Base-by-base conservation (phyloP, 92 coral and sea anemone species). In the Scolanthus callimorphus region DNA sequence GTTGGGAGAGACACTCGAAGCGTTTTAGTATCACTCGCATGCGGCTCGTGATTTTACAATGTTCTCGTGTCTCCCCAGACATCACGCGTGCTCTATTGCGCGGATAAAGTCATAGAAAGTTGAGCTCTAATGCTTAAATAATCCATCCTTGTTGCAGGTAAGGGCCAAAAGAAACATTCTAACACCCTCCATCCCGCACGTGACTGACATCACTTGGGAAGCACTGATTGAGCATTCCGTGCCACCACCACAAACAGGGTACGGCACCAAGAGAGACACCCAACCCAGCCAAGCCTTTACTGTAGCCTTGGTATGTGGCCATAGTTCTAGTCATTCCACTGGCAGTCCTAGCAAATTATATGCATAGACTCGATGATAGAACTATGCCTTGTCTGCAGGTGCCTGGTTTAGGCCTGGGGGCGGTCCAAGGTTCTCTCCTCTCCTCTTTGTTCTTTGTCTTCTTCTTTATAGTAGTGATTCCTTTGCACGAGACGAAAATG, bases 201-300 rank as follows among this genome's bases (percentile, higher is more conserved):
- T 82, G 24, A 75, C 74, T 41, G 89, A 82, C 59, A 58, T 34
- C 39, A 69, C 83, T 4, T 82, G 89, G 89, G 64, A 83, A 1
- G 58, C 83, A 2, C 31, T 61, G 11, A 70, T 82, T 31, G 89
- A 82, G 25, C 89, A 82, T 51, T 82, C 89, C 9, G 70, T 69
- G 47, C 74, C 44, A 17, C 89, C 83, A 47, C 39, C 25, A 25
- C 63, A 54, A n/a, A 46, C 80, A 12, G 41, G 8, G 15, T 34
- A 34, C 43, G 15, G 43, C 15, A 15, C 43, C 15, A 15, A 34
- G 43, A 34, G 15, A 34, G 43, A 6, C 23, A 52, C 27, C 8
- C 59, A 48, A 3, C 12, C 45, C 25, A 38, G 72, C 3, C 49
- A 31, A 13, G n/a, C 63, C 13, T 82, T 77, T 60, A 71, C 63